A percentile compares a stretch with the other conserved stretches of the same genome.
phyloP scores from a whole-genome alignment of 2,113 vertebrate species.

The Campylomormyrus tamandua region DNA sequence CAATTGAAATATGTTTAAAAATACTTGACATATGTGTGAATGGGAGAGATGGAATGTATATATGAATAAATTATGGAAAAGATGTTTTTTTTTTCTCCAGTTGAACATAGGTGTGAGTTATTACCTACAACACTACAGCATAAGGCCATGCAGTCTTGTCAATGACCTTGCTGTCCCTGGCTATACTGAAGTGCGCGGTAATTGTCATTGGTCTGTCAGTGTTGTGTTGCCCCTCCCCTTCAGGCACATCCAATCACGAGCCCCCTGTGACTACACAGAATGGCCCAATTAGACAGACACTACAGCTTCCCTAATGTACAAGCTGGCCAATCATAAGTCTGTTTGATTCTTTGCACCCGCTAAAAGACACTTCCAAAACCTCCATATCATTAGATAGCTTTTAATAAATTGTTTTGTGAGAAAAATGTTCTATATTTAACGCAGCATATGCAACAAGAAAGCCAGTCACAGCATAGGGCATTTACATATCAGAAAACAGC shows the following conservation, averaged over 20 bases:
- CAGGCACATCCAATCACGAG: not conserved
- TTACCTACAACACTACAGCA: not conserved
- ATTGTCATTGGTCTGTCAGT: not conserved
- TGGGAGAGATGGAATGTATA: slow-evolving; percentile 67
- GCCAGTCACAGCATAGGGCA: not conserved
- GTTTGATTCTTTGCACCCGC: not conserved
- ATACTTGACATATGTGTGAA: slow-evolving; percentile 82
- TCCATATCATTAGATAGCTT: not conserved
- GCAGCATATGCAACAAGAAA: not conserved
- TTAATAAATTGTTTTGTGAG: not conserved
- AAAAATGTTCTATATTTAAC: not conserved
- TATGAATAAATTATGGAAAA: slow-evolving; percentile 84
- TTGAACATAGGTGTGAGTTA: slow-evolving; percentile 27
- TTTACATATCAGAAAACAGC: not conserved
- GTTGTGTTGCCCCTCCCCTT: not conserved
- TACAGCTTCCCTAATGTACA: not conserved
- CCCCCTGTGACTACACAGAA: not conserved
- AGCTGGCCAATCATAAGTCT: not conserved
- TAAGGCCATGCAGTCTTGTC: not conserved
- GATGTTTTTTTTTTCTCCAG: slow-evolving; percentile 38
- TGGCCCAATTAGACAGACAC: not conserved
- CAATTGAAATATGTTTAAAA: slow-evolving; percentile 80
- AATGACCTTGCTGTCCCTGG: not conserved
- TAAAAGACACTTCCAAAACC: not conserved
- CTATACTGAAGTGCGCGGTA: not conserved